A percentile compares a stretch with the other conserved stretches of the same genome.
Evolutionary conservation across 2,888 invertebrate genomes (phyloP).

Genomic region (Dyspetes luteomarginatus): DNA sequence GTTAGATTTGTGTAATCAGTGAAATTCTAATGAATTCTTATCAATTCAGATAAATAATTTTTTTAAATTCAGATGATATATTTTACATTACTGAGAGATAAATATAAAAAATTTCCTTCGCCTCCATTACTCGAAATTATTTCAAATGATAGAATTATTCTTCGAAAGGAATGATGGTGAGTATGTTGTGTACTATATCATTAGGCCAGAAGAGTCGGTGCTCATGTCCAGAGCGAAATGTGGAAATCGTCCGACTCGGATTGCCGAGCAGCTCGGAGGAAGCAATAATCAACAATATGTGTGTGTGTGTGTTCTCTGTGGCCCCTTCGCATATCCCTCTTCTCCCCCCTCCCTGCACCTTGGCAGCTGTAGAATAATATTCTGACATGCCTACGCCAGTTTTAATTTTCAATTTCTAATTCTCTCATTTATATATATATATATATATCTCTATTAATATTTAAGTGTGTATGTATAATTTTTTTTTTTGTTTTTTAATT

Average conservation of each 20-base stretch:
- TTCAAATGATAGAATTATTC: conserved; percentile 39
- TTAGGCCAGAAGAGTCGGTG: conserved; percentile 17
- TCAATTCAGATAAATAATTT: too few relatives aligned
- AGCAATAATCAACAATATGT: conserved; percentile 50
- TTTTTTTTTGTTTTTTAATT: conserved; percentile 57
- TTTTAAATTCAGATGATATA: too few relatives aligned
- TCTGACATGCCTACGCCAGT: conserved; percentile 23
- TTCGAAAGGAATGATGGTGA: conserved; percentile 32
- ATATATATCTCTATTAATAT: neutral
- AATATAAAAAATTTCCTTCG: too few relatives aligned
- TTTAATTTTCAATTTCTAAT: conserved; percentile 74
- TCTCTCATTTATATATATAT: conserved; percentile 64
- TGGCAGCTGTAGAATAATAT: conserved; percentile 36
- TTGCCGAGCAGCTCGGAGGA: conserved; percentile 41
- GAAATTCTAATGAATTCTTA: too few relatives aligned
- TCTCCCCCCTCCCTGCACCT: conserved; percentile 5
- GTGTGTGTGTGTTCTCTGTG: neutral
- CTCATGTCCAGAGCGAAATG: conserved; percentile 45
- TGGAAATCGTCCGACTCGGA: conserved; percentile 50
- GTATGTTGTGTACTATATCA: conserved; percentile 22
- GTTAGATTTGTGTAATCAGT: too few relatives aligned
- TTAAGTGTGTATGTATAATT: conserved; percentile 1
- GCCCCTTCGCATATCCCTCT: neutral
- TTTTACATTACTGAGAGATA: too few relatives aligned
- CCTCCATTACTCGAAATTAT: too few relatives aligned